Evolutionary conservation across 2,113 vertebrate genomes (phyloP).

Genomic region (Phyllostomus discolor): DNA sequence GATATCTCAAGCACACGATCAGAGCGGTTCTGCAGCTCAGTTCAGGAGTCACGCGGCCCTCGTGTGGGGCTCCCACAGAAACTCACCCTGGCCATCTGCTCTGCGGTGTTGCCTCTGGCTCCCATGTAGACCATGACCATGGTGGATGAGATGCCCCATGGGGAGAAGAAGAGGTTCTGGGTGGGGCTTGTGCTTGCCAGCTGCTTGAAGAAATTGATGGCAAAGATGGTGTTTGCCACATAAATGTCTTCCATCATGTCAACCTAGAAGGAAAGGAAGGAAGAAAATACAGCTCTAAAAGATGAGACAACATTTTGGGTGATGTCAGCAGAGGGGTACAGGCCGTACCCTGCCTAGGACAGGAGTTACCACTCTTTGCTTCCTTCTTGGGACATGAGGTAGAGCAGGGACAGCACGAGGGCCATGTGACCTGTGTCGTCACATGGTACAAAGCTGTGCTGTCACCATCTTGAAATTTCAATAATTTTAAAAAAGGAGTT

Average conservation of each 20-base stretch:
- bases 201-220: conserved; percentile 85
- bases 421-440: not conserved
- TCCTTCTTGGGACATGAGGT: not conserved
- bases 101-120: conserved; percentile 85
- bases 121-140: conserved; percentile 89
- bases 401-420: no score
- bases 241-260: conserved; percentile 83
- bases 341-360: no score
- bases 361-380: not conserved
- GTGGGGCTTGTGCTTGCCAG: conserved; percentile 70
- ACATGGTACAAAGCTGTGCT: no score
- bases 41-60: not conserved
- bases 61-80: not conserved
- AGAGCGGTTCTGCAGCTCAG: not conserved
- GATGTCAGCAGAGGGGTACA: not conserved
- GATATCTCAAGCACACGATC: not conserved
- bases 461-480: not conserved
- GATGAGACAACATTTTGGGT: not conserved
- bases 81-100: conserved; percentile 90
- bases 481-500: not conserved
- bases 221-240: conserved; percentile 85
- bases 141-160: conserved; percentile 88
- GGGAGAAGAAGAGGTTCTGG: conserved; percentile 88
- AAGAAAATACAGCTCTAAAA: not conserved
- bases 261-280: conserved; percentile 43